Percentiles rank a stretch among this genome's conserved stretches.
phyloP scores from a whole-genome alignment of 2,113 vertebrate species.

The Gorsachius goisagi region DNA sequence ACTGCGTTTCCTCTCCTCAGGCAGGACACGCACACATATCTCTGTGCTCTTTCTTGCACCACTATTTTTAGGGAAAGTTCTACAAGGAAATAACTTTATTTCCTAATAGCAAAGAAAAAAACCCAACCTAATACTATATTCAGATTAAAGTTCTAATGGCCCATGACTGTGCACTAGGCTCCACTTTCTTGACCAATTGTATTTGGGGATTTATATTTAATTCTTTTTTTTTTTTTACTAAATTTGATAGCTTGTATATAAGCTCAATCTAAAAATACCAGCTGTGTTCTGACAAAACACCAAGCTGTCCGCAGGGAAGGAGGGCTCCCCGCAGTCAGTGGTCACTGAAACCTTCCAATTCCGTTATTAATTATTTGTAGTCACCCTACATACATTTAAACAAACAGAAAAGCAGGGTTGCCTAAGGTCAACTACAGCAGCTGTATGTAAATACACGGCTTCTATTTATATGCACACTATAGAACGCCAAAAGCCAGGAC shows the following conservation, averaged over 20 bases:
- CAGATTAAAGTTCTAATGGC: background rate
- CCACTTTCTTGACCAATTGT: background rate
- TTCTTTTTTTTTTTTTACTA: background rate
- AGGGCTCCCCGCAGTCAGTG: background rate
- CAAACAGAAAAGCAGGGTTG: background rate
- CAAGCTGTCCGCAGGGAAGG: background rate
- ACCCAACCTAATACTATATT: background rate
- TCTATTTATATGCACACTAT: background rate
- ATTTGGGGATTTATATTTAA: too few relatives aligned
- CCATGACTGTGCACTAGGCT: background rate
- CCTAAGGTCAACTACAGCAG: slow-evolving; percentile 28
- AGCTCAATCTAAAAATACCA: background rate
- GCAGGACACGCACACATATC: accelerated
- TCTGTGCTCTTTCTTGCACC: accelerated
- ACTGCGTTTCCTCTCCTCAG: background rate
- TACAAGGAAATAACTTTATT: background rate
- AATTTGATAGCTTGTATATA: background rate
- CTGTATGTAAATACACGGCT: background rate
- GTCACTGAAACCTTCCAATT: background rate
- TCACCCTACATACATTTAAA: background rate
- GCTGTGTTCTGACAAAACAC: background rate
- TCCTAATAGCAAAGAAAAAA: background rate
- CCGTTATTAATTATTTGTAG: slow-evolving; percentile 13
- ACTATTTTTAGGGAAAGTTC: background rate
- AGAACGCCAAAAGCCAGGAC: background rate